Percentiles rank a stretch among this genome's conserved stretches.
phyloP scores from a whole-genome alignment of 2,888 invertebrate species.

The Ferdinandea cuprea region DNA sequence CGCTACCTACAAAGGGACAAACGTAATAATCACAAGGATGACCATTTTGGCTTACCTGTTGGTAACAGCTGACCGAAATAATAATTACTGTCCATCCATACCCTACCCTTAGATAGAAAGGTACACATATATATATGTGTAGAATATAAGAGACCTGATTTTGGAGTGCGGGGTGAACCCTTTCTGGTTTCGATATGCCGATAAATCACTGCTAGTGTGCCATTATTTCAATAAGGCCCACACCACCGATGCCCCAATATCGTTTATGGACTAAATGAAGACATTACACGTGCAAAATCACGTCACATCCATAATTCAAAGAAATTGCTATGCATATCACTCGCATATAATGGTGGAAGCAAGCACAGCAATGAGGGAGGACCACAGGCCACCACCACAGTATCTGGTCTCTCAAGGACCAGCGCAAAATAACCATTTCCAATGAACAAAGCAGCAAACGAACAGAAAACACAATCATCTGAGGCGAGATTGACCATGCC shows the following conservation, averaged over 20 bases:
- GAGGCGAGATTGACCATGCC: slow-evolving; percentile 66
- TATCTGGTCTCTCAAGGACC: slow-evolving; percentile 35
- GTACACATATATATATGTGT: not conserved
- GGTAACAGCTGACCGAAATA: slow-evolving; percentile 55
- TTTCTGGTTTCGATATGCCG: slow-evolving; percentile 19
- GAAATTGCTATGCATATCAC: slow-evolving; percentile 65
- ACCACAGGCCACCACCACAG: not conserved
- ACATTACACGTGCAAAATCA: slow-evolving; percentile 75
- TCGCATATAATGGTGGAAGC: not conserved
- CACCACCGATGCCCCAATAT: slow-evolving; percentile 54
- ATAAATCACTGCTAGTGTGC: slow-evolving; percentile 66
- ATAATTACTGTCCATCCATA: slow-evolving; percentile 33
- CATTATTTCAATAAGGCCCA: slow-evolving; percentile 67
- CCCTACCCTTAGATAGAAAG: slow-evolving; percentile 28
- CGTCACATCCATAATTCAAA: slow-evolving; percentile 74
- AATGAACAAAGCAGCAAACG: slow-evolving; percentile 9
- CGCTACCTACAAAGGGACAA: slow-evolving; percentile 21
- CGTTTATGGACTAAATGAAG: slow-evolving; percentile 72
- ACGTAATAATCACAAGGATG: slow-evolving; percentile 47
- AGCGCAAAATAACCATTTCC: not conserved
- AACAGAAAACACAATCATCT: slow-evolving; percentile 30
- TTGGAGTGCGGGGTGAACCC: slow-evolving; percentile 3
- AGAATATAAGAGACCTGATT: slow-evolving; percentile 15
- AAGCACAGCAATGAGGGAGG: slow-evolving; percentile 13
- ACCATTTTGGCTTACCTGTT: slow-evolving; percentile 56